Evolutionary conservation across 2,113 vertebrate species (phyloP).

Genomic region (Rattus norvegicus): DNA sequence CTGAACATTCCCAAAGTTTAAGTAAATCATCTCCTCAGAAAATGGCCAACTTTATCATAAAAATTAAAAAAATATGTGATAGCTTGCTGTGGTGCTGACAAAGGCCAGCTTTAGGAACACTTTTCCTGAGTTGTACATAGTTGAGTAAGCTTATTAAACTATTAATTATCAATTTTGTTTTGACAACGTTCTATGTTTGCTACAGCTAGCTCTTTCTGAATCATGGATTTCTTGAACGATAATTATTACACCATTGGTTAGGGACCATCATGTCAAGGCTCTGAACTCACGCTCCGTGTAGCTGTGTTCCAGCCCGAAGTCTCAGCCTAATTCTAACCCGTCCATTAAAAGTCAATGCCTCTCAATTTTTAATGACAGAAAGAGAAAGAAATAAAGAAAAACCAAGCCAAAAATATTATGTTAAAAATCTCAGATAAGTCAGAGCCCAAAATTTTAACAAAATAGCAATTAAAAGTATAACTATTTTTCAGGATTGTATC

Average conservation of each 20-base stretch:
- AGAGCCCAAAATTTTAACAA: background rate
- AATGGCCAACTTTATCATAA: background rate
- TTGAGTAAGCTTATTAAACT: background rate
- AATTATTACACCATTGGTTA: background rate
- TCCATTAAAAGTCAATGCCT: background rate
- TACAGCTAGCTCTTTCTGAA: background rate
- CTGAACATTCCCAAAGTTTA: background rate
- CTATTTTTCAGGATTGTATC: background rate
- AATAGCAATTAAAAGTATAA: background rate
- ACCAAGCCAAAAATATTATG: background rate
- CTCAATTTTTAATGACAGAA: background rate
- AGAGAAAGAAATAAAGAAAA: background rate
- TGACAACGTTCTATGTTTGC: background rate
- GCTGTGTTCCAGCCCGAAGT: background rate
- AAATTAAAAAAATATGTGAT: background rate
- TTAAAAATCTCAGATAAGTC: background rate
- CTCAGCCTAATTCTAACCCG: rapidly evolving
- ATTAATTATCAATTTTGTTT: conserved; percentile 9
- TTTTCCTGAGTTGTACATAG: background rate
- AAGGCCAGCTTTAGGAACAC: background rate
- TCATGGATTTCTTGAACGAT: background rate
- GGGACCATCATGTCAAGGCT: background rate
- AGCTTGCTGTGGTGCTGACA: background rate
- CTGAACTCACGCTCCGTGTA: background rate
- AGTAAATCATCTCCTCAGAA: background rate